These are phyloP conservation scores for Perizoma affinitatum DNA, from an alignment of 2,888 invertebrate species.

Conservation along the genomic window DNA sequence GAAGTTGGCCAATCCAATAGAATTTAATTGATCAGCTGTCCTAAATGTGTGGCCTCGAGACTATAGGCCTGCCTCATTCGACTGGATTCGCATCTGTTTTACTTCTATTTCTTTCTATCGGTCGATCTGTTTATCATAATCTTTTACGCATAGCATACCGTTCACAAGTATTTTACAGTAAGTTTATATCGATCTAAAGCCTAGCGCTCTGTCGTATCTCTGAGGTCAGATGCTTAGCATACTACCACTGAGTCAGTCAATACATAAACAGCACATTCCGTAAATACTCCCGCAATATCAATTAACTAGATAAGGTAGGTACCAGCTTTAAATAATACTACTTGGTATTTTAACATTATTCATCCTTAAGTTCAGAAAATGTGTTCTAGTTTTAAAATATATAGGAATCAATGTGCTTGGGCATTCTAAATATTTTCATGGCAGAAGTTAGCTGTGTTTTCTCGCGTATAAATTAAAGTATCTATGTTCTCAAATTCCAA, in stretches of 20 bases:
- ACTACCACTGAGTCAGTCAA: slow-evolving; percentile 40
- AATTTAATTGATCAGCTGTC: no score
- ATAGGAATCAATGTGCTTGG: no score
- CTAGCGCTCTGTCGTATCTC: slow-evolving; percentile 12
- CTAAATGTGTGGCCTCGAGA: no score
- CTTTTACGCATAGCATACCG: slow-evolving; percentile 18
- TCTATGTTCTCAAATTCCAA: slow-evolving; percentile 4
- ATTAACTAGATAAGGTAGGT: slow-evolving; percentile 17
- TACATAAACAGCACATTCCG: slow-evolving; percentile 29
- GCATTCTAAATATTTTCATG: no score
- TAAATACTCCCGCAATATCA: slow-evolving; percentile 43
- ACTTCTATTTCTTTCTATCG: background rate
- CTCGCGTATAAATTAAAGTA: no score
- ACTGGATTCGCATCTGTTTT: background rate
- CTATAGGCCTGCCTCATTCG: no score
- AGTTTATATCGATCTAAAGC: slow-evolving; percentile 8
- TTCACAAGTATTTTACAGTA: slow-evolving; percentile 9
- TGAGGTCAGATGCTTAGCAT: slow-evolving; percentile 39
- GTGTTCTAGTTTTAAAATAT: no score
- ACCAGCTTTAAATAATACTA: no score
- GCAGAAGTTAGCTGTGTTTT: no score
- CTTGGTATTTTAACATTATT: no score
- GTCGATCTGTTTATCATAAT: slow-evolving; percentile 11
- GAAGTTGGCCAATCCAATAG: no score
- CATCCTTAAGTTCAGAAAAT: no score